Evolutionary conservation across 2,888 invertebrate genomes (phyloP).

Genomic region (Prosapia bicincta): DNA sequence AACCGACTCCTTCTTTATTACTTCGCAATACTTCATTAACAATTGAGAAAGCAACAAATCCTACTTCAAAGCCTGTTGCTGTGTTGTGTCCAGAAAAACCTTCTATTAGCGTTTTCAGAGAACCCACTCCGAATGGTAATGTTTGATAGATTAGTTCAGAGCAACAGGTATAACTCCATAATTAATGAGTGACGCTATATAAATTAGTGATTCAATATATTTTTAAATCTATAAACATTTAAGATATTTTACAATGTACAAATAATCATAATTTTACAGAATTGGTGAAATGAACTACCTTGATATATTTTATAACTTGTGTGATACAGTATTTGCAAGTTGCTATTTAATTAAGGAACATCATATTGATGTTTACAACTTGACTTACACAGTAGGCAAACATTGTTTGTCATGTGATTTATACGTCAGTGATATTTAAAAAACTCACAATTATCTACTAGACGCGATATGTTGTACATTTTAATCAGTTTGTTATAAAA

Average conservation of each 20-base stretch:
- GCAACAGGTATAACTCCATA: not conserved
- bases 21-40: conserved; percentile 32
- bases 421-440: not conserved
- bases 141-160: not conserved
- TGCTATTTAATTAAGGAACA: not conserved
- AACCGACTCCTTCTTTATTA: conserved; percentile 42
- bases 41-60: conserved; percentile 34
- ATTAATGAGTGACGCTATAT: not conserved
- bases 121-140: conserved; percentile 31
- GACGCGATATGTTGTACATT: not conserved
- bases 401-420: not conserved
- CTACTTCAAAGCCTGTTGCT: conserved; percentile 28
- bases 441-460: not conserved
- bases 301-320: not conserved
- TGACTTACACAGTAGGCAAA: not conserved
- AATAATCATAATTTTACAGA: not conserved
- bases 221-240: not conserved
- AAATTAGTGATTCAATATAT: not conserved
- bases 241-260: not conserved
- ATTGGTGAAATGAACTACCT: not conserved
- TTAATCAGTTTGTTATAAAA: not conserved
- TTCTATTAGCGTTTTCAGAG: conserved; percentile 39
- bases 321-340: not conserved
- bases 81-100: conserved; percentile 38
- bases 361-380: not conserved